A percentile compares a stretch with the other conserved stretches of the same genome.
These are phyloP conservation scores for Augochlora pura DNA, from an alignment of 1,140 invertebrate genomes.

Conservation along the genomic window DNA sequence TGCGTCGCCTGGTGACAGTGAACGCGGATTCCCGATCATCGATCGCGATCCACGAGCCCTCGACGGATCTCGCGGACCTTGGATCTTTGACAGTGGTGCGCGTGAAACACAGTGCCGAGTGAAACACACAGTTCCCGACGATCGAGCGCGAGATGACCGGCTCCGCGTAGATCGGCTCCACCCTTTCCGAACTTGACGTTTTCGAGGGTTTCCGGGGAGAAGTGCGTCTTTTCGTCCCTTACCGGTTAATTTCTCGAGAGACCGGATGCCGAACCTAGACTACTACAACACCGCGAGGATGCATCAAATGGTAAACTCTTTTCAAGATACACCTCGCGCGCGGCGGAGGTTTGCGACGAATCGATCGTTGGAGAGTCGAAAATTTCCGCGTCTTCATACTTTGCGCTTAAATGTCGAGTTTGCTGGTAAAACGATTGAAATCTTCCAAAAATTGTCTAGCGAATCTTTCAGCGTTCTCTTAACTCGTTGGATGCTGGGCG, in stretches of 20 bases:
- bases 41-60: too few relatives aligned
- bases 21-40: neutral
- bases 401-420: too few relatives aligned
- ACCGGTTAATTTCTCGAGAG: conserved; percentile 9
- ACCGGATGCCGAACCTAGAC: conserved; percentile 79
- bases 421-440: too few relatives aligned
- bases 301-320: conserved; percentile 80
- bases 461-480: too few relatives aligned
- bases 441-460: too few relatives aligned
- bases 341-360: neutral
- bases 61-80: neutral
- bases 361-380: neutral
- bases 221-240: neutral
- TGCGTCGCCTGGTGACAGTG: conserved; percentile 6
- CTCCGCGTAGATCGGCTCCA: conserved; percentile 2
- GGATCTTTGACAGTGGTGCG: conserved; percentile 28
- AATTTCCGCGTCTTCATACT: too few relatives aligned
- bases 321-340: conserved; percentile 61
- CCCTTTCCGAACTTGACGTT: neutral
- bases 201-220: neutral
- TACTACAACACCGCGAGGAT: conserved; percentile 80
- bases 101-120: conserved; percentile 8
- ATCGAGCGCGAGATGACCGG: neutral
- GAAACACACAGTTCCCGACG: neutral
- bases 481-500: too few relatives aligned